phyloP scores from a whole-genome alignment of 2,888 invertebrate genomes.

The Tigriopus californicus region DNA sequence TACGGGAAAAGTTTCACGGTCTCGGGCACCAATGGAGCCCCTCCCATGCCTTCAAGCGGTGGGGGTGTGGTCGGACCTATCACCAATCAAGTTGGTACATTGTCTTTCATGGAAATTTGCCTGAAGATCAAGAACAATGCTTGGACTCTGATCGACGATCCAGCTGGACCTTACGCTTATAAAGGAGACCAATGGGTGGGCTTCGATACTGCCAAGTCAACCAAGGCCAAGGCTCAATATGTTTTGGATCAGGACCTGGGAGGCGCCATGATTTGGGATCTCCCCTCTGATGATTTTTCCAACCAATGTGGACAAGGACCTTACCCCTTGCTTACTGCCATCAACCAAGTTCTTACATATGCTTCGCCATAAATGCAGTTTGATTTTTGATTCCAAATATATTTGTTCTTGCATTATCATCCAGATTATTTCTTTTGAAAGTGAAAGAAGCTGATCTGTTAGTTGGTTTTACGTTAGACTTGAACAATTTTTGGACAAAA shows the following conservation, averaged over 20 bases:
- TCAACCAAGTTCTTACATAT: background rate
- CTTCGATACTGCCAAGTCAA: conserved; percentile 25
- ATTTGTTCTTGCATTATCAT: too few species aligned
- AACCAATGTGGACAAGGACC: conserved; percentile 6
- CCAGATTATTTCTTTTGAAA: too few species aligned
- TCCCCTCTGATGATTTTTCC: conserved; percentile 2
- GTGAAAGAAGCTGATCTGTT: too few species aligned
- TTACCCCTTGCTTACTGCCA: conserved; percentile 8
- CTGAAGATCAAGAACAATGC: conserved; percentile 14
- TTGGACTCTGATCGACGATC: conserved; percentile 14
- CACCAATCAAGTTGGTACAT: conserved; percentile 12
- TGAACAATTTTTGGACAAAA: too few species aligned
- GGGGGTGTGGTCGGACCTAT: conserved; percentile 7
- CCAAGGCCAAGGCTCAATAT: conserved; percentile 21
- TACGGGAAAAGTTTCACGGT: conserved; percentile 9
- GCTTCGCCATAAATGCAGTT: too few species aligned
- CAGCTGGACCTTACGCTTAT: conserved; percentile 23
- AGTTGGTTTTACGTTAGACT: too few species aligned
- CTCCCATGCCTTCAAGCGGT: background rate
- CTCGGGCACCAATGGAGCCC: background rate
- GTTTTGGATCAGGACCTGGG: conserved; percentile 1
- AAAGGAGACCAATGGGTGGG: conserved; percentile 27
- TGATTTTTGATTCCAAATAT: too few species aligned
- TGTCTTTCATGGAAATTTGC: conserved; percentile 17
- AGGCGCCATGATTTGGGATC: conserved; percentile 11